Evolutionary conservation across 2,888 invertebrate genomes (phyloP), one percentile per base, ranked within the genome.

Genomic region (Torymus tubicola): DNA sequence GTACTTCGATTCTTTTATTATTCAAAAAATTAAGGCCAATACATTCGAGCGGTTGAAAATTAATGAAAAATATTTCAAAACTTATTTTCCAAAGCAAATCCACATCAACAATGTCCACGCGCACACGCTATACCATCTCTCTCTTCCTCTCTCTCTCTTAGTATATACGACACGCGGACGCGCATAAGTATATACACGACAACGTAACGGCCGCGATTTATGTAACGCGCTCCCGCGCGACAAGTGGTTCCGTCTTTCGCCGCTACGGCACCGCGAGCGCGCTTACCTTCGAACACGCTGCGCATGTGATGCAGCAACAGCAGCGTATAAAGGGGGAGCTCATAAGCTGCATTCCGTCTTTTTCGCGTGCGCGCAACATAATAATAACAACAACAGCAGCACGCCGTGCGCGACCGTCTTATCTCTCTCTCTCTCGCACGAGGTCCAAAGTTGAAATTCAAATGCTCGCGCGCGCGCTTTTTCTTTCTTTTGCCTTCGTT

Each of bases 241-340:
- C 77, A 77, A 77, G 77, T 78, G 77, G 70, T 78, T 78, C 70
- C 70, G 68, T 74, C 73, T 50, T n/a, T 73, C 57, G 64, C 74
- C 58, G 58, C 67, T 61, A 75, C 74, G 52, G 74, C 58, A 75
- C 58, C 75, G 31, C 18, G n/a, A 13, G 58, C 61, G 65, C 65
- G 42, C 57, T 74, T 18, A 57, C 55, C 73, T 64, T 31, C 31
- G 16, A 31, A 31, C 16, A 31, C 52, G 18, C 18, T n/a, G 67
- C 24, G 24, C 24, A 24, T 24, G 24, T 24, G 24, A 24, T 24
- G 24, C 24, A 24, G 2, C 24, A 24, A 3, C 24, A 24, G 24
- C n/a, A n/a, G n/a, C n/a, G n/a, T 2, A 3, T 24, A 50, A 58
- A 24, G 67, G 68, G 64, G 70, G 64, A 70, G 65, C 52, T 68